Evolutionary conservation across 2,888 invertebrate species (phyloP), one percentile per base, ranked within the genome.

Genomic region (Podotricha telesiphe): DNA sequence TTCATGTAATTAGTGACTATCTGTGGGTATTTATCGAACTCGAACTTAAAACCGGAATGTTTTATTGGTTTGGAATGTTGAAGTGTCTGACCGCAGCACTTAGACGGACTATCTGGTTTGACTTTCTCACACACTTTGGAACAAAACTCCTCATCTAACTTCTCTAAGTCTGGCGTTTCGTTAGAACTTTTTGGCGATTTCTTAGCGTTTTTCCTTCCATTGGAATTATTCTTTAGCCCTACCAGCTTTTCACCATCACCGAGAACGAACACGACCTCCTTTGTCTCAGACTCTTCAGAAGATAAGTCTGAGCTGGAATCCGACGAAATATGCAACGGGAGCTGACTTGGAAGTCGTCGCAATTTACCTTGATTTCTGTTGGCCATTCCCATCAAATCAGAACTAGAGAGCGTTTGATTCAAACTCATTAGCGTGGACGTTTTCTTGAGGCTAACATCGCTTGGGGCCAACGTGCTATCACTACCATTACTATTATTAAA

Each of bases 1-100:
- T 95, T 95, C 95, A 96, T 95, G 82, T 96, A 96, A 86, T 95
- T 95, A 78, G 94, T 95, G 76, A 95, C 95, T 83, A 95, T 95
- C 83, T 95, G 95, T 40, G 95, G 95, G 87, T 95, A 95, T 87
- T 95, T 95, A 84, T 95, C 95, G 80, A 96, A 95, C 83, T 95
- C 95, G 82, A 96, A 96, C 86, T 95, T 96, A 84, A 95, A 95
- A 79, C 95, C 95, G 84, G 95, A 95, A 93, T 95, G 94, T 90
- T 94, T 94, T 79, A 94, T 95, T 78, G 93, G 91, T 83, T 93
- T 93, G 92, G 93, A 93, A 93, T 93, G 93, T 91, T 93, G 91
- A 82, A 92, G 91, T 80, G 89, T 91, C 82, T 91, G 91, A 72
- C 84, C 85, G 85, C 92, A 93, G 85, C 93, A 93, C 71, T 87